phyloP scores from a whole-genome alignment of 2,113 vertebrate genomes.

The Rhea pennata region DNA sequence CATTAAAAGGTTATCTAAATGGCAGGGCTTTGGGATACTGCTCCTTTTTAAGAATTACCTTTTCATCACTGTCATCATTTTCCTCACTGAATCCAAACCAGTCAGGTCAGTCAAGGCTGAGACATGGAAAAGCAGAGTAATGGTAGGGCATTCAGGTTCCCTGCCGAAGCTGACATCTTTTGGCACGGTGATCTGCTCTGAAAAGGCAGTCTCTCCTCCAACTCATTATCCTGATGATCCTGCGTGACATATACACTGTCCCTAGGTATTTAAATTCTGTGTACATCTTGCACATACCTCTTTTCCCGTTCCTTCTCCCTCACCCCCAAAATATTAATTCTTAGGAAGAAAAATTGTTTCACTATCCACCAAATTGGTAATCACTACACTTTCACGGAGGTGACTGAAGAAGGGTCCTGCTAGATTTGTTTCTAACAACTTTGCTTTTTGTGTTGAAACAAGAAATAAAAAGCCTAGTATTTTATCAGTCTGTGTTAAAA shows the following conservation, averaged over 20 bases:
- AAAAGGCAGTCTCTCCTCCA: neutral
- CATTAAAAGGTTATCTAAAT: neutral
- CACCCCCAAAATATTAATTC: neutral
- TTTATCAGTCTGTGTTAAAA: neutral
- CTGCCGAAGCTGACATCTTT: neutral
- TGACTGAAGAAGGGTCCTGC: neutral
- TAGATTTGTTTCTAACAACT: neutral
- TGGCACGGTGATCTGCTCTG: accelerated
- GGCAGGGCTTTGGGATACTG: neutral
- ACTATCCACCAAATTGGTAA: neutral
- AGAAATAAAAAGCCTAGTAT: neutral
- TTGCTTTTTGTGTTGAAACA: neutral
- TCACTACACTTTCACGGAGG: neutral
- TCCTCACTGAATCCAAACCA: neutral
- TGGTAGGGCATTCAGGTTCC: neutral
- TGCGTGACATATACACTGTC: accelerated
- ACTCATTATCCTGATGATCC: neutral
- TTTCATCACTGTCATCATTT: neutral
- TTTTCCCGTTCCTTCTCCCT: neutral
- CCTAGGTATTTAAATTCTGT: accelerated
- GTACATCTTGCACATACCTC: neutral
- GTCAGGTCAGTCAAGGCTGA: neutral
- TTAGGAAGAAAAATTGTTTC: neutral
- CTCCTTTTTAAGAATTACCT: neutral
- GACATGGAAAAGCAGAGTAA: neutral